These are phyloP conservation scores for Capreolus pygargus DNA, from an alignment of 2,113 vertebrate species.

Conservation along the genomic window DNA sequence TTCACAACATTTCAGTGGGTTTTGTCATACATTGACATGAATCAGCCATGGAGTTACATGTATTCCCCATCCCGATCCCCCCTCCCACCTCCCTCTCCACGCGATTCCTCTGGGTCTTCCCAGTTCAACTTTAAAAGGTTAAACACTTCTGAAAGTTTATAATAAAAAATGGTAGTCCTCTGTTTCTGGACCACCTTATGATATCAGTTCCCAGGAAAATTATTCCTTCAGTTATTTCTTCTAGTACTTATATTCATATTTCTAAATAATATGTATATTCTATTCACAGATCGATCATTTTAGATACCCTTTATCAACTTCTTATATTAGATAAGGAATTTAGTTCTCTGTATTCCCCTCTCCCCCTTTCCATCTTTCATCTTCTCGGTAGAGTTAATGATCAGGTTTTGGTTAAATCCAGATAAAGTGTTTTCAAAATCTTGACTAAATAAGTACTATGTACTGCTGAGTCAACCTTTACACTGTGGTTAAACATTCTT, in stretches of 20 bases:
- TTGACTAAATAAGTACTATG: neutral
- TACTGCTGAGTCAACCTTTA: neutral
- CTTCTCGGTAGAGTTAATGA: neutral
- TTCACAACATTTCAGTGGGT: no score
- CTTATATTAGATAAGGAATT: neutral
- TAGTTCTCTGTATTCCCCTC: neutral
- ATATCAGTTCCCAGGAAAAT: neutral
- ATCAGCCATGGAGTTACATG: no score
- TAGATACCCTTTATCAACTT: neutral
- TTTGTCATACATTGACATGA: no score
- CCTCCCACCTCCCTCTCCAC: no score
- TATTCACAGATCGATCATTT: neutral
- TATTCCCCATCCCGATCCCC: no score
- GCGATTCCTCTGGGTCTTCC: no score
- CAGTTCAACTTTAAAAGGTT: neutral
- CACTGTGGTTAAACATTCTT: neutral
- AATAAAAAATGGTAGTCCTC: neutral
- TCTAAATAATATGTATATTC: neutral
- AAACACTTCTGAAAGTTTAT: neutral
- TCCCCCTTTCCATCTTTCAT: neutral
- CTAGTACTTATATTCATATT: neutral
- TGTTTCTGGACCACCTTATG: neutral
- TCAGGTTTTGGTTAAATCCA: constrained; percentile 1
- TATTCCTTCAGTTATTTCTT: neutral
- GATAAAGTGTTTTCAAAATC: neutral